Evolutionary conservation across 53 echinoderm and acorn worm species (phyloP).

Genomic region (Hippasteria phrygiana): DNA sequence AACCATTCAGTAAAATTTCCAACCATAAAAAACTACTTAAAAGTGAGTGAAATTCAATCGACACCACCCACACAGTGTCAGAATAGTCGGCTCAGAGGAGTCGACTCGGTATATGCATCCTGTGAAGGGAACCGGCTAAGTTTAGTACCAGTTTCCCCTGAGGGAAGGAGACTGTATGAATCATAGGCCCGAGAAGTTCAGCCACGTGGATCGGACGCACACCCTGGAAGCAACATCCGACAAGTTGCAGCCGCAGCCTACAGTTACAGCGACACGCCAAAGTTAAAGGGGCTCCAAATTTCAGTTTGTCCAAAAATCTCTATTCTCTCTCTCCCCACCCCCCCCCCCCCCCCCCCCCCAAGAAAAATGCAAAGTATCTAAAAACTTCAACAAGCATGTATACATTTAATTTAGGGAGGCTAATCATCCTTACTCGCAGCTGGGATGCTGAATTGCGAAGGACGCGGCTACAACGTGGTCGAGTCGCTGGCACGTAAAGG

Average conservation of each 20-base stretch:
- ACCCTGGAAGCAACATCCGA: constrained; percentile 35
- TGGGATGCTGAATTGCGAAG: too few relatives aligned
- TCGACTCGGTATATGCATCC: too few relatives aligned
- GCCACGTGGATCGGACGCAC: constrained; percentile 18
- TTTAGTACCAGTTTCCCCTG: constrained; percentile 17
- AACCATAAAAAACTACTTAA: too few relatives aligned
- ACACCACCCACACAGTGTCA: too few relatives aligned
- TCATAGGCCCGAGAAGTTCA: background rate
- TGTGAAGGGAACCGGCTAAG: background rate
- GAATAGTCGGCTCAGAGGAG: too few relatives aligned
- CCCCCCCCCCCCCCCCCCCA: background rate
- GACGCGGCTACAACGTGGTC: too few relatives aligned
- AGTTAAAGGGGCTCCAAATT: background rate
- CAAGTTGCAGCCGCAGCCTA: constrained; percentile 1
- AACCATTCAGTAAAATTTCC: too few relatives aligned
- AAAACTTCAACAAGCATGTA: background rate
- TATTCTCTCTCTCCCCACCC: background rate
- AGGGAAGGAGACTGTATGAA: constrained; percentile 12
- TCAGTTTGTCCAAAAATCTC: background rate
- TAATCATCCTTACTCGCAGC: too few relatives aligned
- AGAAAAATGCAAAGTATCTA: background rate
- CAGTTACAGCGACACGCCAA: background rate
- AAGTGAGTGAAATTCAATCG: too few relatives aligned
- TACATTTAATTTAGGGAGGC: too few relatives aligned
- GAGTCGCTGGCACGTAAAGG: too few relatives aligned